Percentiles rank a stretch among this genome's conserved stretches.
Conservation (phyloP, 2,797 vertebrate genomes). For the Amblyopsis hoosieri region DNA sequence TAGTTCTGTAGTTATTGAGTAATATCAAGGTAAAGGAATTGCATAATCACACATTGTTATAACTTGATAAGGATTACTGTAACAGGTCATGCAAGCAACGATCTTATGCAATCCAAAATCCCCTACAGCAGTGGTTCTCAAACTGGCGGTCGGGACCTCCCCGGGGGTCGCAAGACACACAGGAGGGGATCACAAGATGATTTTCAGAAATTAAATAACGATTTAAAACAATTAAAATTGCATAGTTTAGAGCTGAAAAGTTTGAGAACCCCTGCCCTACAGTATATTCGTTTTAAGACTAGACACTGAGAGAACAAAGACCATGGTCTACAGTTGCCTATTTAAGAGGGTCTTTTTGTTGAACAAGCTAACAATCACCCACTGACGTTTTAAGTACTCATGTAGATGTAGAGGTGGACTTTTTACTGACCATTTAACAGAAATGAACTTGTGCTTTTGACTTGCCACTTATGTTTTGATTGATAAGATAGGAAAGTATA, state of each 20-base stretch:
- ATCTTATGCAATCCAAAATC: background rate
- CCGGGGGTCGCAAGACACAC: too few species aligned
- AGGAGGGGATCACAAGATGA: too few species aligned
- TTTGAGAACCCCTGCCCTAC: too few species aligned
- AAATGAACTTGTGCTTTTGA: conserved; percentile 11
- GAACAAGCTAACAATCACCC: conserved; percentile 18
- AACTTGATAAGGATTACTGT: conserved; percentile 25
- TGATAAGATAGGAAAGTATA: conserved; percentile 18
- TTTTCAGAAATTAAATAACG: too few species aligned
- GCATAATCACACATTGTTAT: conserved; percentile 6
- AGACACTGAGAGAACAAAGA: conserved; percentile 20
- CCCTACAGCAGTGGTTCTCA: too few species aligned
- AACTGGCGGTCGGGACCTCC: too few species aligned
- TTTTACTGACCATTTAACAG: conserved; percentile 15
- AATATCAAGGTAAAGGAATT: too few species aligned
- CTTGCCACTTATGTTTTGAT: conserved; percentile 7
- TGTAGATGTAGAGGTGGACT: conserved; percentile 32
- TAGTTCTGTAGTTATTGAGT: too few species aligned
- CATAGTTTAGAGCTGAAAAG: too few species aligned
- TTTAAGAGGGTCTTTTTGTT: conserved; percentile 21
- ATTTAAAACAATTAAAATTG: too few species aligned
- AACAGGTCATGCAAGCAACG: conserved; percentile 12
- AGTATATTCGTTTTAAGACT: conserved; percentile 15
- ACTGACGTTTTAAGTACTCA: conserved; percentile 31
- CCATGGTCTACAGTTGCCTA: conserved; percentile 1